phyloP scores from a whole-genome alignment of 2,888 invertebrate species.

The Catocala fraxini region DNA sequence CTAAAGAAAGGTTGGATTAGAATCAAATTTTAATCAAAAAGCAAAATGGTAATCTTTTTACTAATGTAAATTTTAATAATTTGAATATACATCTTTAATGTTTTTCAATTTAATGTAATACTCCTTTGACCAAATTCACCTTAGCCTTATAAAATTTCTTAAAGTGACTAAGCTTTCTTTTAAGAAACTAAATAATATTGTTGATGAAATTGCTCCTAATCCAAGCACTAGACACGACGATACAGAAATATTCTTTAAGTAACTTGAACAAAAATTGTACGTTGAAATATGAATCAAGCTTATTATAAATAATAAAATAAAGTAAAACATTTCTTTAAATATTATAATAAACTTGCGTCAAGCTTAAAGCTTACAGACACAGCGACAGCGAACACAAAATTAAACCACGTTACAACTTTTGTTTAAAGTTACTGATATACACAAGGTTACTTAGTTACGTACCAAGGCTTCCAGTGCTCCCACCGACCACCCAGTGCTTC shows the following conservation, averaged over 20 bases:
- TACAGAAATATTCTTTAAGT: not conserved
- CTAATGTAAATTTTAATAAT: not conserved
- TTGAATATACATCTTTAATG: not conserved
- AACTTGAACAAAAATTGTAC: not conserved
- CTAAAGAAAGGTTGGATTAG: conserved; percentile 29
- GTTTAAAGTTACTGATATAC: not conserved
- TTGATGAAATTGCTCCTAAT: conserved; percentile 28
- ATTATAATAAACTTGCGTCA: not conserved
- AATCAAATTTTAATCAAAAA: conserved; percentile 17
- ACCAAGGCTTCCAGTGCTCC: not conserved
- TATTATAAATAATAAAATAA: not conserved
- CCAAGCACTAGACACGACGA: conserved; percentile 8
- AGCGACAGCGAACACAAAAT: not conserved
- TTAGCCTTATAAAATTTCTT: conserved; percentile 4
- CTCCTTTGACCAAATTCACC: conserved; percentile 15
- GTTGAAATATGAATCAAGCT: no score
- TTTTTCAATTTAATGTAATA: not conserved
- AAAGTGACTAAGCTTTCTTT: not conserved
- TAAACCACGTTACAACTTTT: not conserved
- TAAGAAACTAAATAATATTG: not conserved
- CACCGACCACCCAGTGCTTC: conserved; percentile 22
- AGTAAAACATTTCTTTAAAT: not conserved
- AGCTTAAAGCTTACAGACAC: not conserved
- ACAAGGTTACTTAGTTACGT: not conserved
- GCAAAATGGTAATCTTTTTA: not conserved